Evolutionary conservation across 2,113 vertebrate genomes (phyloP), one percentile per base, ranked within the genome.

Genomic region (Eleginops maclovinus): DNA sequence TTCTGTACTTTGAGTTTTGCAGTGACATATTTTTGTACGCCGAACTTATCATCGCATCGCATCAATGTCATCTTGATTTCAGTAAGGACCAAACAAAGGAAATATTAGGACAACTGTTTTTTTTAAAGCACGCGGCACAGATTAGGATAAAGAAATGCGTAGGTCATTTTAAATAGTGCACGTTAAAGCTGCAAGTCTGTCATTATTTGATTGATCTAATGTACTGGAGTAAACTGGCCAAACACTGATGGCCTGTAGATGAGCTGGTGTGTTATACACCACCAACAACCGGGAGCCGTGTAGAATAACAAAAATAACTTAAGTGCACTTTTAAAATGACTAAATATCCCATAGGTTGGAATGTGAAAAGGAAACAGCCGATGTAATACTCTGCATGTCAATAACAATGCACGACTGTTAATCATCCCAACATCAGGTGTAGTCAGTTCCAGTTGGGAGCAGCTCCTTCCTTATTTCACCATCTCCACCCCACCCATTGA

Each of bases 91-190:
- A 59, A 3, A 21, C 24, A 24, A n/a, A 51, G 14, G 14, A 65
- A 31, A 46, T 40, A 24, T 22, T 4, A 5, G 3, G 2, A 6
- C 17, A 50, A n/a, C n/a, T n/a, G n/a, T n/a, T n/a, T n/a, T n/a
- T n/a, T n/a, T n/a, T n/a, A n/a, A 43, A 55, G 58, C 9, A 36
- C 1, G 11, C 40, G 68, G 44, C 49, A 44, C 11, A 24, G 10
- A 56, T 55, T 16, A 3, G 9, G 17, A 24, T 4, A 13, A 68
- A 54, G 36, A 28, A 16, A 15, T 9, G 19, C 19, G 50, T 21
- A 5, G 10, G 59, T 75, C 55, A 79, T 67, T 49, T 84, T 72
- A 79, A 79, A 71, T 71, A 75, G 41, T 4, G 4, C 2, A 14
- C 0, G 49, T 60, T 13, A n/a, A 60, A 69, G 51, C 16, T 51